Evolutionary conservation across 2,797 vertebrate genomes (phyloP), one percentile per base, ranked within the genome.

Genomic region (Accipiter fasciatus): DNA sequence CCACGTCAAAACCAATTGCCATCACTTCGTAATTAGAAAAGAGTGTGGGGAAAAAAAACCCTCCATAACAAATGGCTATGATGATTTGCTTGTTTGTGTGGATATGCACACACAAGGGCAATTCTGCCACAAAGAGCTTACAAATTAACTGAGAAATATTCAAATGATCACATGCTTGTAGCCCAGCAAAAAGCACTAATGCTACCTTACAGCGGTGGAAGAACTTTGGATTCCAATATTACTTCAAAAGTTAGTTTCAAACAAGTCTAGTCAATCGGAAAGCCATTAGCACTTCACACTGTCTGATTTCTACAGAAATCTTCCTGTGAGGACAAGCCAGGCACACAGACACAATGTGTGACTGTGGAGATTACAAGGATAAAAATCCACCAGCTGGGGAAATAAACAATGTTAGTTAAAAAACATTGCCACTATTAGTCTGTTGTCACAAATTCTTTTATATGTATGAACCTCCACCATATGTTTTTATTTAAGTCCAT

Each of bases 11-110:
- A 94, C 5, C 88, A 70, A 49, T 84, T 72, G 55, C 31, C 9
- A 10, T 84, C 29, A 29, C 46, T 95, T 96, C 84, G 33, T 67
- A 93, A 85, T 93, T 67, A 94, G 64, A 94, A 95, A 79, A 87
- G 25, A 65, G 8, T 13, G 31, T 6, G 12, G 17, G 28, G 55
- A 16, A 54, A 20, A 20, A 52, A 89, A 91, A 8, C 6, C 35
- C 19, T 50, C 4, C 3, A 7, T 17, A 73, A 79, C 21, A 82
- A 81, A 84, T 42, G 15, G 7, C 52, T 28, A 24, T 70, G 47
- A 77, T 47, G 20, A 85, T 78, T 89, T 93, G 12, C 28, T 81
- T 85, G 26, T 73, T 88, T 35, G 2, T 81, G 28, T 8, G 5
- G 31, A 67, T 85, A 44, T 29, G 10, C 39, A 61, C 15, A 76